A percentile compares a stretch with the other conserved stretches of the same genome.
Conservation (phyloP, 1,140 invertebrate species). For the Zaprionus camerounensis region DNA sequence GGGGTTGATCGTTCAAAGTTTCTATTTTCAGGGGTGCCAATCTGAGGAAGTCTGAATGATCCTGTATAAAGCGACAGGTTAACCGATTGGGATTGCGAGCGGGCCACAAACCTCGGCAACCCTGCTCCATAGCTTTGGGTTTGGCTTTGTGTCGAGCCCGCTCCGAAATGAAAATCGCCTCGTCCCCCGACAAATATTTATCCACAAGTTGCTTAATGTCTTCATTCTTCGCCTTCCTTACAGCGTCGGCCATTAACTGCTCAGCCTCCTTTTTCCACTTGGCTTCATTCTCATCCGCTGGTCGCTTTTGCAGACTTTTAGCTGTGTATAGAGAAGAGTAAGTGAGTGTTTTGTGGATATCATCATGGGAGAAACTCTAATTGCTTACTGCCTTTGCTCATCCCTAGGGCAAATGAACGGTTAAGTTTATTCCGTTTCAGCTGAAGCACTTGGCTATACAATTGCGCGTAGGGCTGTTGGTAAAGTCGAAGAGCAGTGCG, state of each 20-base stretch:
- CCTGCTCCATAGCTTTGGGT: conserved; percentile 23
- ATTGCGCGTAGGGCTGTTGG: not conserved
- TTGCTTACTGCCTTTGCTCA: conserved; percentile 47
- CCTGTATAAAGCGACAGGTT: conserved; percentile 28
- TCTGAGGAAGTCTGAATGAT: conserved; percentile 23
- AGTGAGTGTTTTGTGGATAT: not conserved
- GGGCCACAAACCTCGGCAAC: conserved; percentile 49
- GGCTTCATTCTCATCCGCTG: not conserved
- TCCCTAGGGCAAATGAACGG: conserved; percentile 37
- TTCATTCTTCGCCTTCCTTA: conserved; percentile 11
- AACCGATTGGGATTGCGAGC: conserved; percentile 7
- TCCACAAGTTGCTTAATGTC: conserved; percentile 38
- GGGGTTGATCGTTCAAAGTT: conserved; percentile 26
- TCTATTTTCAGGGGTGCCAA: conserved; percentile 58
- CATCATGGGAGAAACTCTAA: not conserved
- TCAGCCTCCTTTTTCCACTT: conserved; percentile 15
- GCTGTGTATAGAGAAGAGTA: not conserved
- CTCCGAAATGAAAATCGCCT: conserved; percentile 40
- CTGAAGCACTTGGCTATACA: conserved; percentile 37
- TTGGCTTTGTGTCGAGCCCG: conserved; percentile 28
- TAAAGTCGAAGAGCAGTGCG: conserved; percentile 49
- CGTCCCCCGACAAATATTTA: conserved; percentile 44
- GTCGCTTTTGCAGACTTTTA: not conserved
- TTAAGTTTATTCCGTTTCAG: conserved; percentile 40
- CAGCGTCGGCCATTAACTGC: conserved; percentile 11